Percentiles rank a stretch among this genome's conserved stretches.
Evolutionary conservation across 2,797 vertebrate species (phyloP).

Genomic region (Phoxinus dragarum): DNA sequence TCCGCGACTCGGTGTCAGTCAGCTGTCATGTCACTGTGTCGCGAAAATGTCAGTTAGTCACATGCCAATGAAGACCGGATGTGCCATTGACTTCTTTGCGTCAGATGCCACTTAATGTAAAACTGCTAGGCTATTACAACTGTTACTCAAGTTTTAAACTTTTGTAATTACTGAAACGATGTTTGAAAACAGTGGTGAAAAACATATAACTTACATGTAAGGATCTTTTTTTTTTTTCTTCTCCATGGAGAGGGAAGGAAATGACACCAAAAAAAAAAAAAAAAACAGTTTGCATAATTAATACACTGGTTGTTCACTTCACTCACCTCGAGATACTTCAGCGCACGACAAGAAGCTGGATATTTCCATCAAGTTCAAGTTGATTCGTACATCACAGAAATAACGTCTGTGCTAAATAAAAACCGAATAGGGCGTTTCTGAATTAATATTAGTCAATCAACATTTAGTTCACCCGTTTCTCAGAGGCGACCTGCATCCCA

Average conservation of each 20-base stretch:
- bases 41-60: too few species aligned
- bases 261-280: not conserved
- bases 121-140: too few species aligned
- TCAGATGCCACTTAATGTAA: too few species aligned
- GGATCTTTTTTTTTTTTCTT: not conserved
- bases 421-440: not conserved
- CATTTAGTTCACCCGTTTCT: not conserved
- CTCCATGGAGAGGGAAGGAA: not conserved
- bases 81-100: too few species aligned
- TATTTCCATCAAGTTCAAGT: not conserved
- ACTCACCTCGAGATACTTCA: conserved; percentile 1
- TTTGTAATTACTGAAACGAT: not conserved
- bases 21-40: too few species aligned
- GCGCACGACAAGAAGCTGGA: not conserved
- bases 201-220: not conserved
- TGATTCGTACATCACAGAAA: conserved; percentile 19
- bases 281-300: not conserved
- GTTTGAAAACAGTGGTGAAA: not conserved
- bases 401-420: not conserved
- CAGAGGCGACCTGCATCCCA: not conserved
- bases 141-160: too few species aligned
- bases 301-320: not conserved
- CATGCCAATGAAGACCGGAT: too few species aligned
- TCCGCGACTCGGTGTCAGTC: too few species aligned
- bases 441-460: not conserved